Base-by-base conservation (phyloP, 2,797 vertebrate genomes). In the Sebastes nivosus region DNA sequence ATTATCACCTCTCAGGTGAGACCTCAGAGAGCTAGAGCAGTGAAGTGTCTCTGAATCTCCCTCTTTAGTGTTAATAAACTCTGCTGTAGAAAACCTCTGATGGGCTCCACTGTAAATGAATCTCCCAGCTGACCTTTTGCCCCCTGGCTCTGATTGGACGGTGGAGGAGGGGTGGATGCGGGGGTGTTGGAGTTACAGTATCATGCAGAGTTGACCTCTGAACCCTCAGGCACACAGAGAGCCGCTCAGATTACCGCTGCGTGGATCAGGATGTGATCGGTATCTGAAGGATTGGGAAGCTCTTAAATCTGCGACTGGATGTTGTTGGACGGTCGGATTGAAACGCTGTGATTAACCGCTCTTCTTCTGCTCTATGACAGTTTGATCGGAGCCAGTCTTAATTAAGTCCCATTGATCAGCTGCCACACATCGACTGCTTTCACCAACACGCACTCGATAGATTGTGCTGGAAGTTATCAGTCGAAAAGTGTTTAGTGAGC, bases 401-500 rank as follows among this genome's bases (percentile, higher is more conserved):
- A 88, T 87, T 77, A 85, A 84, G 82, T 36, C 77, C 4, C 25
- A 88, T 84, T 55, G 86, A 87, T 88, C 14, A 3, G 77, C 64
- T 8, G 34, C 34, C 65, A 20, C 46, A 0, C 18, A 83, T 83
- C 22, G 77, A 81, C 74, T 24, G 70, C 66, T 14, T 5, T 65
- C 60, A 38, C 63, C 34, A 0, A 11, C 70, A 36, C 54, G 24
- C 70, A 11, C 66, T 83, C 66, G 1, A 72, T 81, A 73, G 67
- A 68, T 60, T 20, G 54, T 22, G 72, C 81, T 4, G 32, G 85
- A 50, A 24, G 73, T 86, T 60, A 64, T 75, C 71, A 11, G 12
- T 25, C 0, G 27, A 24, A 0, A 42, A 64, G 70, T 58, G 3
- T 78, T 79, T 65, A 18, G 42, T 50, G 42, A 50, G 46, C 46